Conservation (phyloP, 2,113 vertebrate genomes). For the Apus apus region DNA sequence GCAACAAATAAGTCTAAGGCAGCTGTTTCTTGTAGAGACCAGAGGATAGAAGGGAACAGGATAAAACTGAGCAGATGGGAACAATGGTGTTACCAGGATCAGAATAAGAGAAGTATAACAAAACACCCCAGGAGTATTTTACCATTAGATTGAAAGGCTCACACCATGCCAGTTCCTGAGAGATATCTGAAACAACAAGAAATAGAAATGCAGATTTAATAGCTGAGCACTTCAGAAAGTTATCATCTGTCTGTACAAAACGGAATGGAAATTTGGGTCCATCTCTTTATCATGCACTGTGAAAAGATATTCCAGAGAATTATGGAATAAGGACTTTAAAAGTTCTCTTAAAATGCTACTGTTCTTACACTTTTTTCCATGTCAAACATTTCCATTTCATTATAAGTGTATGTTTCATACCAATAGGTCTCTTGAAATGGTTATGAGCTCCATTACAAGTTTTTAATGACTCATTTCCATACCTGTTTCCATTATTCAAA, state of each 20-base stretch:
- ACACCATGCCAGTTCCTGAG: not conserved
- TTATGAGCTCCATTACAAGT: not conserved
- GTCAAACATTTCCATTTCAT: not conserved
- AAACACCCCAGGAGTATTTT: not conserved
- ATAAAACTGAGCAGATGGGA: not conserved
- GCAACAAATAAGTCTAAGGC: not conserved
- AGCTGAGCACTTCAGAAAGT: not conserved
- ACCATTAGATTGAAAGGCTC: not conserved
- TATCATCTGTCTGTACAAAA: not conserved
- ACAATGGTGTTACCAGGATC: no score
- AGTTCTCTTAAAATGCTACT: not conserved
- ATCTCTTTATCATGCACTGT: not conserved
- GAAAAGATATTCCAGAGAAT: not conserved
- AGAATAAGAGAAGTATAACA: not conserved
- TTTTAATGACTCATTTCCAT: constrained; percentile 1
- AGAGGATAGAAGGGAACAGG: not conserved
- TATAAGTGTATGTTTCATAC: not conserved
- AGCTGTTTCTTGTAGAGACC: not conserved
- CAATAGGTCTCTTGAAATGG: not conserved
- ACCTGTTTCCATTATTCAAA: not conserved
- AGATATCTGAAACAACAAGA: not conserved
- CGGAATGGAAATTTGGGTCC: not conserved
- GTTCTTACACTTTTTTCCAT: not conserved
- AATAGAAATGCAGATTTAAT: not conserved
- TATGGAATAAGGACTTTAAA: not conserved